Conservation (phyloP, 2,888 invertebrate species). For the Endotricha flammealis region DNA sequence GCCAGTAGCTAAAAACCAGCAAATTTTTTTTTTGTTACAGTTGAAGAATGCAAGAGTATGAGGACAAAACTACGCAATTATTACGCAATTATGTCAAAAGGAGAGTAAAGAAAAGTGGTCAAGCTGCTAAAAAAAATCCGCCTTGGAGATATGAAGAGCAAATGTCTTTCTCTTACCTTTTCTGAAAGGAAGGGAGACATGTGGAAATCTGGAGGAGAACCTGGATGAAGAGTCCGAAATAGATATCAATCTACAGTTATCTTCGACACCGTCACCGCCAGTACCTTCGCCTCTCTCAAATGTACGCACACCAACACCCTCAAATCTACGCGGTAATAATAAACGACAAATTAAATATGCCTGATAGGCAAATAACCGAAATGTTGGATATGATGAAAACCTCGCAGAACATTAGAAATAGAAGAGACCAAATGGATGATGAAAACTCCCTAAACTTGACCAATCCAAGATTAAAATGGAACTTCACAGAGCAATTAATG, state of each 20-base stretch:
- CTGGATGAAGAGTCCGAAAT: too few species aligned
- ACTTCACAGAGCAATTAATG: neutral
- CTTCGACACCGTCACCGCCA: neutral
- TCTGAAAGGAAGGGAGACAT: neutral
- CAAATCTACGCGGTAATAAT: too few species aligned
- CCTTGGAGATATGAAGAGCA: neutral
- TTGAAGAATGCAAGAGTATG: slow-evolving; percentile 1
- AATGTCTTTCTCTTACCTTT: neutral
- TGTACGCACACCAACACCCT: too few species aligned
- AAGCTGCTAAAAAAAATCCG: neutral
- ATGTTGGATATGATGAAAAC: neutral
- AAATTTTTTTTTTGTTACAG: neutral
- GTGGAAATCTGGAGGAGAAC: neutral
- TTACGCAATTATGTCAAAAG: neutral
- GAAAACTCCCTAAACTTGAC: neutral
- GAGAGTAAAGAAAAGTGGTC: neutral
- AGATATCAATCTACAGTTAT: neutral
- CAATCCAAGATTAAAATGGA: neutral
- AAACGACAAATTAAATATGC: neutral
- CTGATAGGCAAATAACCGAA: neutral
- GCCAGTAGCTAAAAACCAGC: slow-evolving; percentile 7
- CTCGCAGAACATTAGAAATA: neutral
- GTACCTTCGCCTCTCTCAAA: neutral
- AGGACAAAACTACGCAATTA: slow-evolving; percentile 7
- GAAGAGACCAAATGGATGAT: neutral